These are phyloP conservation scores for Galerucella pusilla DNA, from an alignment of 2,888 invertebrate species.

Conservation along the genomic window DNA sequence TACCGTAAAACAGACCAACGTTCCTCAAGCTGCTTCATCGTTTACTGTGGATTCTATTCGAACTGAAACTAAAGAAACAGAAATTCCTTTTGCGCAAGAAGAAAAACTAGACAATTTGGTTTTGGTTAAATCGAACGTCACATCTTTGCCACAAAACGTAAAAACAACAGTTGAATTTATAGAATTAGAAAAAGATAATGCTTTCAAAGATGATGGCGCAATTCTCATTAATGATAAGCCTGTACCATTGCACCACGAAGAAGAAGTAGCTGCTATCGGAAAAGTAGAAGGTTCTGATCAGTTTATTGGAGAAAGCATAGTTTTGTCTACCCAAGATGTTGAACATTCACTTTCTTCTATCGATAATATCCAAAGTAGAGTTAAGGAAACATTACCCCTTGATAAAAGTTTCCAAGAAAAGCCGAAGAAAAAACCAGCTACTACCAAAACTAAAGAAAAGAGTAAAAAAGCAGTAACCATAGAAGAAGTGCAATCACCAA, in stretches of 20 bases:
- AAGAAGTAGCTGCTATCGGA: neutral
- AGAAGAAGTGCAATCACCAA: constrained; percentile 67
- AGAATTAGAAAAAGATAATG: constrained; percentile 41
- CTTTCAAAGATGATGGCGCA: constrained; percentile 33
- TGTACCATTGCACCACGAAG: constrained; percentile 28
- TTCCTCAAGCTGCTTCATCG: constrained; percentile 37
- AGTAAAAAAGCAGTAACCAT: constrained; percentile 67
- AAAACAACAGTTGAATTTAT: constrained; percentile 48
- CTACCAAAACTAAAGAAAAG: constrained; percentile 56
- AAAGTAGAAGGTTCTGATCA: neutral
- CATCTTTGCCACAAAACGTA: constrained; percentile 2
- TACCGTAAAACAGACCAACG: constrained; percentile 42
- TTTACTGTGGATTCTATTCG: constrained; percentile 56
- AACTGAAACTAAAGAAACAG: constrained; percentile 49
- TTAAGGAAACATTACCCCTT: neutral
- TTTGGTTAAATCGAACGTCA: constrained; percentile 19
- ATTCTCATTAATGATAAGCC: constrained; percentile 51
- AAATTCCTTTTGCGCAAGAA: constrained; percentile 30
- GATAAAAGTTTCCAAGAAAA: neutral
- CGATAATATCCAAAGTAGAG: neutral
- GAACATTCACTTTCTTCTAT: constrained; percentile 14
- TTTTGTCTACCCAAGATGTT: neutral
- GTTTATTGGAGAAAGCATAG: neutral
- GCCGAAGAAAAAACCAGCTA: constrained; percentile 42
- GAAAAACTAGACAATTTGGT: constrained; percentile 1